These are phyloP conservation scores for Nycticebus coucang DNA, from an alignment of 2,113 vertebrate genomes.

Conservation along the genomic window DNA sequence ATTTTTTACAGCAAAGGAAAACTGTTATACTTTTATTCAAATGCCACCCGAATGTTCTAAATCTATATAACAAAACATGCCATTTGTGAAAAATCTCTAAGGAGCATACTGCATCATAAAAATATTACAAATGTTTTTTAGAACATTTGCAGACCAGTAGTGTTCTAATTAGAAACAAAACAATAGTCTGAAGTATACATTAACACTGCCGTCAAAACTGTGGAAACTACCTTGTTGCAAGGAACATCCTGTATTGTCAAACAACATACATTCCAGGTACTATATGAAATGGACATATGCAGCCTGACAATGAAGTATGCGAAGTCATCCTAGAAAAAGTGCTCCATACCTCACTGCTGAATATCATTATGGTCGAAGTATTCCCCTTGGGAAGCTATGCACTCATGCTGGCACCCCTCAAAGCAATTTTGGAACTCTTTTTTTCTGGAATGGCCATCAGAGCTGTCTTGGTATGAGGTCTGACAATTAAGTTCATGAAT, in stretches of 20 bases:
- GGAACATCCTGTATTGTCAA: neutral
- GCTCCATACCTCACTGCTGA: no score
- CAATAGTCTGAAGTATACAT: neutral
- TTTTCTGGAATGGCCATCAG: no score
- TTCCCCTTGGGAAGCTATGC: no score
- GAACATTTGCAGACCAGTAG: neutral
- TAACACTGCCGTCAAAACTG: neutral
- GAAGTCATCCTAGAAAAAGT: no score
- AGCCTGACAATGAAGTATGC: no score
- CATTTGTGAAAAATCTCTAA: neutral
- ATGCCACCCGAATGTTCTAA: neutral
- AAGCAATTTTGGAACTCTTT: no score
- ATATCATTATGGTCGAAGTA: no score
- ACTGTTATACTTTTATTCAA: slow-evolving; percentile 85
- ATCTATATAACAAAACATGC: neutral
- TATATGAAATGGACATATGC: neutral
- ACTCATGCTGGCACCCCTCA: no score
- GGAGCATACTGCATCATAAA: neutral
- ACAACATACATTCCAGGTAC: neutral
- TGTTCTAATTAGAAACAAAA: neutral
- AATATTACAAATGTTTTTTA: neutral
- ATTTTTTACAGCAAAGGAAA: slow-evolving; percentile 86
- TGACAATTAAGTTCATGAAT: no score
- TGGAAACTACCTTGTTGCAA: neutral
- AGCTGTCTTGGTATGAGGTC: no score